These are phyloP conservation scores for Fragum fragum DNA, from an alignment of 2,888 invertebrate species.

Conservation along the genomic window DNA sequence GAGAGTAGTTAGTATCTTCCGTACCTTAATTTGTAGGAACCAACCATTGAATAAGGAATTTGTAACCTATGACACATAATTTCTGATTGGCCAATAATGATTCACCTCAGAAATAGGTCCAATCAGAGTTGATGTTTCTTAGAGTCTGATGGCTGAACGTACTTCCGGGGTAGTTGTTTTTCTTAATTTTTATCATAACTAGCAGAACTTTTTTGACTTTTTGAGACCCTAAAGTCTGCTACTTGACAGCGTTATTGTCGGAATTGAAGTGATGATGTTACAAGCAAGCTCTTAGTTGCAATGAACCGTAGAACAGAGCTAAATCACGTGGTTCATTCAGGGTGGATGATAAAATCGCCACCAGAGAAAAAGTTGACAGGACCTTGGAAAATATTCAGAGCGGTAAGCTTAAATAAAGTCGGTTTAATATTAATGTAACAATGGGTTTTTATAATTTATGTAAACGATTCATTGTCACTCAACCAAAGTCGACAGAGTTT, in stretches of 20 bases:
- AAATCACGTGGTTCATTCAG: constrained; percentile 87
- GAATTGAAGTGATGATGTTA: background rate
- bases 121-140: background rate
- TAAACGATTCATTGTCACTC: no score
- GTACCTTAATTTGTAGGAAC: no score
- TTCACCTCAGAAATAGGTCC: constrained; percentile 1
- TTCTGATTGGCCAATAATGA: constrained; percentile 23
- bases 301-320: constrained; percentile 66
- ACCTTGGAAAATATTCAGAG: constrained; percentile 90
- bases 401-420: constrained; percentile 90
- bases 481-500: no score
- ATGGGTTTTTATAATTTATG: no score
- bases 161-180: constrained; percentile 64
- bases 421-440: no score
- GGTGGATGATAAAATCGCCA: constrained; percentile 98
- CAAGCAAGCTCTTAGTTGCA: constrained; percentile 14
- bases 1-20: no score
- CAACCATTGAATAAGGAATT: constrained; percentile 1
- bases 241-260: background rate
- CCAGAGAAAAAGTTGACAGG: constrained; percentile 91
- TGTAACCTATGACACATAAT: constrained; percentile 1
- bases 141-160: constrained; percentile 43
- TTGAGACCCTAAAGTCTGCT: background rate
- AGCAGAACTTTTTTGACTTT: background rate
- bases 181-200: background rate